Conservation (phyloP, 2,888 invertebrate genomes). For the Drosophila helvetica region DNA sequence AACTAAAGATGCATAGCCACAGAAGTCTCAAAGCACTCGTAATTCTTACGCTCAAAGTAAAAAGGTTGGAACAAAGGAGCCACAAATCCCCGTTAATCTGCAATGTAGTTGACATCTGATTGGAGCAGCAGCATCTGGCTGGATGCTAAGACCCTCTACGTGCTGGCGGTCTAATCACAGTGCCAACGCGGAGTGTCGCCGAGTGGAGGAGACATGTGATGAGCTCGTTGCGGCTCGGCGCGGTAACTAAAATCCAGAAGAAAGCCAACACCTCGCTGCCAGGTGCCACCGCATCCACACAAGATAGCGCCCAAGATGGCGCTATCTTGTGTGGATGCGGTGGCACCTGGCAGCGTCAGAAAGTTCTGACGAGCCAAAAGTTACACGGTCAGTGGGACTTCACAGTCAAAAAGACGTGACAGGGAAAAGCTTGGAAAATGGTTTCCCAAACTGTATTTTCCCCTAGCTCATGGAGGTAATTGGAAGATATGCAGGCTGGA, state of each 20-base stretch:
- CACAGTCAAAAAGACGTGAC: background rate
- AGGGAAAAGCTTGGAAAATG: too few relatives aligned
- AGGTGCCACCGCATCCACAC: conserved; percentile 10
- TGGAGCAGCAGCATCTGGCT: conserved; percentile 48
- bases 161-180: conserved; percentile 42
- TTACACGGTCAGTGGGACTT: conserved; percentile 37
- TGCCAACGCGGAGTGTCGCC: conserved; percentile 11
- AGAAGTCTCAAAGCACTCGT: conserved; percentile 18
- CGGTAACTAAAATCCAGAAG: too few relatives aligned
- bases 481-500: too few relatives aligned
- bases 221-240: too few relatives aligned
- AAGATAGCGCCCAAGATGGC: background rate
- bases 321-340: too few relatives aligned
- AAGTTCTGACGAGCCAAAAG: conserved; percentile 23
- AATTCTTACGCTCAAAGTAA: conserved; percentile 6
- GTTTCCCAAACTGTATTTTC: background rate
- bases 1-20: conserved; percentile 2
- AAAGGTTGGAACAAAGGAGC: conserved; percentile 22
- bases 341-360: too few relatives aligned
- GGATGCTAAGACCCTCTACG: conserved; percentile 38
- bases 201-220: conserved; percentile 17
- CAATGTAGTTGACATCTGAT: too few relatives aligned
- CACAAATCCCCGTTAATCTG: conserved; percentile 46
- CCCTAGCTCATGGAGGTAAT: too few relatives aligned
- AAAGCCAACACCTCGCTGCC: conserved; percentile 43